phyloP scores from a whole-genome alignment of 2,888 invertebrate species.

The Tetrapedia diversipes region DNA sequence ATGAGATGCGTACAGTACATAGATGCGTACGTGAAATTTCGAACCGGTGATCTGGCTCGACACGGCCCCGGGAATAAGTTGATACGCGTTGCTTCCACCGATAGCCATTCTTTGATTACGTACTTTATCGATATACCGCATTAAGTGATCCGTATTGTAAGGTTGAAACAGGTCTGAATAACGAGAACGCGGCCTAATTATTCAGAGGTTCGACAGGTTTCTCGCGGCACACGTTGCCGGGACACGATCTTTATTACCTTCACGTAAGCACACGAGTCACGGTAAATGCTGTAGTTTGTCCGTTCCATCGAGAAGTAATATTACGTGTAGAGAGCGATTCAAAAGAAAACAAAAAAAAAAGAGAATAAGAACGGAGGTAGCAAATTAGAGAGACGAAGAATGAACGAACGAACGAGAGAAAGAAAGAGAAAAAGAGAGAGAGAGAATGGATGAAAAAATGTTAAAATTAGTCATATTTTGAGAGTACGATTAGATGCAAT shows the following conservation, averaged over 20 bases:
- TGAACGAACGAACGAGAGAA: neutral
- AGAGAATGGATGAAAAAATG: slow-evolving; percentile 59
- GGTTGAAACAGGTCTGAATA: slow-evolving; percentile 9
- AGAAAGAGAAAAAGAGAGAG: neutral
- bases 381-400: neutral
- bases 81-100: slow-evolving; percentile 55
- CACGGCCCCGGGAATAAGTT: slow-evolving; percentile 9
- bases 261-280: slow-evolving; percentile 38
- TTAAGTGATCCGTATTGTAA: slow-evolving; percentile 24
- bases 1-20: no score
- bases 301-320: slow-evolving; percentile 74
- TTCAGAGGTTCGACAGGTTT: slow-evolving; percentile 15
- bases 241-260: slow-evolving; percentile 30
- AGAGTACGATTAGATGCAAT: slow-evolving; percentile 75
- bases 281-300: slow-evolving; percentile 71
- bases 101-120: slow-evolving; percentile 52
- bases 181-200: neutral
- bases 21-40: neutral
- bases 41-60: neutral
- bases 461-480: slow-evolving; percentile 77
- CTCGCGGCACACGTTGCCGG: slow-evolving; percentile 5
- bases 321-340: slow-evolving; percentile 58
- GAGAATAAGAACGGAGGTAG: slow-evolving; percentile 5
- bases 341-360: neutral
- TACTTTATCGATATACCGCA: slow-evolving; percentile 20